A percentile compares a stretch with the other conserved stretches of the same genome.
These are phyloP conservation scores for Brachionus koreanus DNA, from an alignment of 1,140 invertebrate genomes.

Conservation along the genomic window DNA sequence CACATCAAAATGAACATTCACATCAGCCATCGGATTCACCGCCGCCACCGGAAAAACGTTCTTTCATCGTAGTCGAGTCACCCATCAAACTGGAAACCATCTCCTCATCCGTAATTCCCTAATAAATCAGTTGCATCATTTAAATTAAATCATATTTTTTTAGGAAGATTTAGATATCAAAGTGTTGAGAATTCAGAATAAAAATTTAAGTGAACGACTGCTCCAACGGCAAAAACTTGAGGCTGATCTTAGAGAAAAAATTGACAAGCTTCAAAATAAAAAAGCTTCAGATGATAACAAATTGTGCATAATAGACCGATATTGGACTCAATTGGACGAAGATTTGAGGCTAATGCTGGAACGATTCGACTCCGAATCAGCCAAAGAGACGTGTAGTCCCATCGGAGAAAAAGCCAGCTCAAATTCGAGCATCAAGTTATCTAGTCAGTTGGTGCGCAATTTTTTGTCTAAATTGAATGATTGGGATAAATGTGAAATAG, in stretches of 20 bases:
- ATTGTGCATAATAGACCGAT: constrained; percentile 91
- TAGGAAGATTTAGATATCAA: constrained; percentile 93
- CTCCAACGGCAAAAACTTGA: constrained; percentile 83
- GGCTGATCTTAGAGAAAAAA: constrained; percentile 79
- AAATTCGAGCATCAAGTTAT: neutral
- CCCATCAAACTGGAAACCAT: constrained; percentile 41
- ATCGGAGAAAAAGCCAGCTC: neutral
- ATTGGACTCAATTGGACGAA: constrained; percentile 83
- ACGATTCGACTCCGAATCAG: constrained; percentile 92
- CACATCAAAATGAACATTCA: constrained; percentile 18
- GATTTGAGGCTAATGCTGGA: constrained; percentile 88
- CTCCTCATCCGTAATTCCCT: neutral
- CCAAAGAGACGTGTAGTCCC: neutral
- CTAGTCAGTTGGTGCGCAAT: neutral
- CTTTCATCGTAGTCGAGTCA: constrained; percentile 42
- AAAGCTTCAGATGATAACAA: constrained; percentile 97
- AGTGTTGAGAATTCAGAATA: constrained; percentile 92
- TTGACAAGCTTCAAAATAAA: constrained; percentile 91
- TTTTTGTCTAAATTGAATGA: constrained; percentile 35
- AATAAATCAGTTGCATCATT: neutral
- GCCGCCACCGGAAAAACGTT: constrained; percentile 23
- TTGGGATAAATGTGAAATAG: constrained; percentile 24
- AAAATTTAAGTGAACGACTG: constrained; percentile 81
- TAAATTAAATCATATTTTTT: neutral
- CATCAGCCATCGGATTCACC: neutral